A percentile compares a stretch with the other conserved stretches of the same genome.
Conservation (phyloP, 2,888 invertebrate species). For the Phengaris arion region DNA sequence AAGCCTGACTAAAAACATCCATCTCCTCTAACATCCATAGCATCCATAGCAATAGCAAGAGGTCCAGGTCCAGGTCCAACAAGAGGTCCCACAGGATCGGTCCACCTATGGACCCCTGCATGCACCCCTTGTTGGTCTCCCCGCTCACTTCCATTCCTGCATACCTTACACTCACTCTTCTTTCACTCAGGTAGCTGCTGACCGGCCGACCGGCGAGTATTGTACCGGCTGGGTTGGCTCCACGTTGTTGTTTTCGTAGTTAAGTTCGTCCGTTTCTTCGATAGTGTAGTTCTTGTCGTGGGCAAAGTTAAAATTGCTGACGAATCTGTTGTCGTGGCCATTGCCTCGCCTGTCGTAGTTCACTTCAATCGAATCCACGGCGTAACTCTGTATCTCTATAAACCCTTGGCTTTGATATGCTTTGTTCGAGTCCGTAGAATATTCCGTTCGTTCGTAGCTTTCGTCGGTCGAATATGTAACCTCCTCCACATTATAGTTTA, state of each 20-base stretch:
- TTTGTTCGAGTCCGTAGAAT: background rate
- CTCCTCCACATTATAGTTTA: slow-evolving; percentile 37
- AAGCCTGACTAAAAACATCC: too few relatives aligned
- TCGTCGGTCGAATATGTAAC: slow-evolving; percentile 40
- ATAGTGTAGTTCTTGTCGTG: slow-evolving; percentile 53
- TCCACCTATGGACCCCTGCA: too few relatives aligned
- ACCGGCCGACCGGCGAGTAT: slow-evolving; percentile 60
- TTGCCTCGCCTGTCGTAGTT: slow-evolving; percentile 54
- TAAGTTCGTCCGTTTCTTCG: slow-evolving; percentile 66
- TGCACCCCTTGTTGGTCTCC: too few relatives aligned
- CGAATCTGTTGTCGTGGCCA: slow-evolving; percentile 59
- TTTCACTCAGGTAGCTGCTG: too few relatives aligned
- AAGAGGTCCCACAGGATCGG: too few relatives aligned
- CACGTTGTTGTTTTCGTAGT: slow-evolving; percentile 59
- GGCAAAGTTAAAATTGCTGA: slow-evolving; percentile 59
- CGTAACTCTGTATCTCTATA: background rate
- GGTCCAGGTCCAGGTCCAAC: too few relatives aligned
- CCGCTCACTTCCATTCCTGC: too few relatives aligned
- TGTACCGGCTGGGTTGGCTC: slow-evolving; percentile 45
- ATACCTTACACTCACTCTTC: too few relatives aligned
- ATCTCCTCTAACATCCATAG: too few relatives aligned
- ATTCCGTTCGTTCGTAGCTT: slow-evolving; percentile 31
- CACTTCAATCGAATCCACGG: slow-evolving; percentile 48
- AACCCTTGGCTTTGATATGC: background rate
- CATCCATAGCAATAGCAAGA: too few relatives aligned